phyloP scores from a whole-genome alignment of 2,888 invertebrate genomes.

The Argynnis bischoffii region DNA sequence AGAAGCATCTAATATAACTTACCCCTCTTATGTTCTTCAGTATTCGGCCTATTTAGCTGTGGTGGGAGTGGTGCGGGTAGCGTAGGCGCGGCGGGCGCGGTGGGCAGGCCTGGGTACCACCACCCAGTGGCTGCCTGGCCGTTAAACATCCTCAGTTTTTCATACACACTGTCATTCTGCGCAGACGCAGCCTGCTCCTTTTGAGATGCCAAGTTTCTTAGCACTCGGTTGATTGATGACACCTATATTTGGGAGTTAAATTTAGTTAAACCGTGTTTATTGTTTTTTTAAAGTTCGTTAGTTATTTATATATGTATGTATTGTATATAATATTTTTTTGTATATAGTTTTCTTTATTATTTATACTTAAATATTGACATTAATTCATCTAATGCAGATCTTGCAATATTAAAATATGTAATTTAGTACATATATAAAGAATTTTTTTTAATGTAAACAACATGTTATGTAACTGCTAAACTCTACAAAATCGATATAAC shows the following conservation, averaged over 20 bases:
- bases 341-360: too few species aligned
- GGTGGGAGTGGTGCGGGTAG: slow-evolving; percentile 86
- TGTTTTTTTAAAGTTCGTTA: too few species aligned
- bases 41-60: slow-evolving; percentile 81
- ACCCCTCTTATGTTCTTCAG: slow-evolving; percentile 91
- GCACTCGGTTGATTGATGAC: slow-evolving; percentile 98
- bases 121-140: slow-evolving; percentile 92
- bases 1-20: slow-evolving; percentile 46
- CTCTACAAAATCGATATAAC: too few species aligned
- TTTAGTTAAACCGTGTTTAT: background rate
- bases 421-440: too few species aligned
- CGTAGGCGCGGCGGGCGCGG: slow-evolving; percentile 87
- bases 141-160: slow-evolving; percentile 97
- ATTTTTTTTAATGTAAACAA: too few species aligned
- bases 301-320: too few species aligned
- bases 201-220: slow-evolving; percentile 97
- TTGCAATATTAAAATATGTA: too few species aligned
- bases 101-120: slow-evolving; percentile 92
- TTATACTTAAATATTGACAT: too few species aligned
- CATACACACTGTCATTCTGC: slow-evolving; percentile 95
- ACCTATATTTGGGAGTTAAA: slow-evolving; percentile 84
- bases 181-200: slow-evolving; percentile 94
- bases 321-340: too few species aligned
- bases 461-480: too few species aligned
- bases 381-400: too few species aligned